phyloP scores from a whole-genome alignment of 2,797 vertebrate genomes.

The Coregonus suidteri region DNA sequence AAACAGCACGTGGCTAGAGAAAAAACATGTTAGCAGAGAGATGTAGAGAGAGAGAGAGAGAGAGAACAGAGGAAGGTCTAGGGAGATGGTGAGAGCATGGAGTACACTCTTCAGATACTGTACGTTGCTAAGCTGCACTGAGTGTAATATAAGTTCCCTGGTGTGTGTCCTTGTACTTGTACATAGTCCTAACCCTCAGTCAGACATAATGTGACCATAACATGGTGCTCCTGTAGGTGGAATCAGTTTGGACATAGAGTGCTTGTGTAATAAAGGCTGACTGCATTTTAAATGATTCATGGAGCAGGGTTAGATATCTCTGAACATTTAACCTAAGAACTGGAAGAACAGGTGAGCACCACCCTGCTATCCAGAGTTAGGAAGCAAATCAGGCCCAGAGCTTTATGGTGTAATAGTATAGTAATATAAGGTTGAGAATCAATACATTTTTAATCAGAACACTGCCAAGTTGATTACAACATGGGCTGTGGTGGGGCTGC shows the following conservation, averaged over 20 bases:
- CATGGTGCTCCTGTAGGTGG: conserved; percentile 55
- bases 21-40: background rate
- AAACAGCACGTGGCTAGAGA: background rate
- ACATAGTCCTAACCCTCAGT: conserved; percentile 26
- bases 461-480: conserved; percentile 5
- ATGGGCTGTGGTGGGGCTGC: background rate
- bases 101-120: conserved; percentile 20
- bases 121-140: conserved; percentile 64
- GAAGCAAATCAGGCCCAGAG: conserved; percentile 24
- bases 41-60: background rate
- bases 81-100: conserved; percentile 39
- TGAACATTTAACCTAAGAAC: conserved; percentile 66
- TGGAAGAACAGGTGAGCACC: conserved; percentile 56
- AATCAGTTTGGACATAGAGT: conserved; percentile 65
- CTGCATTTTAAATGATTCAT: conserved; percentile 73
- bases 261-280: conserved; percentile 64
- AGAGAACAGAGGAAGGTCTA: conserved; percentile 8
- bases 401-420: conserved; percentile 9
- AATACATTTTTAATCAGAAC: conserved; percentile 5
- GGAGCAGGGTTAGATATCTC: conserved; percentile 65
- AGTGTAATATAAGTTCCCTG: conserved; percentile 61
- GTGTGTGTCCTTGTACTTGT: conserved; percentile 50
- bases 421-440: conserved; percentile 13
- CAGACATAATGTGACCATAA: conserved; percentile 23
- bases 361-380: conserved; percentile 37